These are phyloP conservation scores for Scarus forsteni DNA, from an alignment of 2,797 vertebrate genomes.

Conservation along the genomic window DNA sequence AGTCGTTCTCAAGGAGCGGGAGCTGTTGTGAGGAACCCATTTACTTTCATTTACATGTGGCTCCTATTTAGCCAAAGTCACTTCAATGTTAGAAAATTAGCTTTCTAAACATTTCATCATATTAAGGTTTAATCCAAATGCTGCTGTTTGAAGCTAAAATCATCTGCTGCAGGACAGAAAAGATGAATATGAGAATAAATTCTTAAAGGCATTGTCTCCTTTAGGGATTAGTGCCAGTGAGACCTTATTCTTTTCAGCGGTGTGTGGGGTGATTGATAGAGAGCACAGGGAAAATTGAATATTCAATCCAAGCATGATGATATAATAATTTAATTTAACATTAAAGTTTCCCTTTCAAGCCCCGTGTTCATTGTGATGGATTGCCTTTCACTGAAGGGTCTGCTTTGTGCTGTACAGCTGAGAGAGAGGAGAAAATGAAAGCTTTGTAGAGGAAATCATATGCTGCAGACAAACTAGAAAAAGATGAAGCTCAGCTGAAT, in stretches of 20 bases:
- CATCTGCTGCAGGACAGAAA: background rate
- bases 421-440: conserved; percentile 6
- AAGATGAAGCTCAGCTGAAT: background rate
- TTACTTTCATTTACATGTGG: conserved; percentile 1
- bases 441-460: background rate
- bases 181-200: background rate
- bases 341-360: conserved; percentile 5
- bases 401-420: background rate
- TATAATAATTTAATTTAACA: conserved; percentile 5
- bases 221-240: background rate
- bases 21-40: conserved; percentile 20
- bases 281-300: conserved; percentile 3
- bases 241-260: background rate
- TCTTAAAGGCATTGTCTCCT: background rate
- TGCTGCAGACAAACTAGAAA: background rate
- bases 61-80: conserved; percentile 2
- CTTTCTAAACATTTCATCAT: background rate
- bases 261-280: conserved; percentile 17
- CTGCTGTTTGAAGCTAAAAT: background rate
- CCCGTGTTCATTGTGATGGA: conserved; percentile 26
- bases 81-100: conserved; percentile 4
- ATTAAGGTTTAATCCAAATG: conserved; percentile 2
- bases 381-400: background rate
- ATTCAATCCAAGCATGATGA: conserved; percentile 16
- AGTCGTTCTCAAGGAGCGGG: conserved; percentile 33